phyloP scores from a whole-genome alignment of 2,113 vertebrate genomes.

The Festucalex cinctus region DNA sequence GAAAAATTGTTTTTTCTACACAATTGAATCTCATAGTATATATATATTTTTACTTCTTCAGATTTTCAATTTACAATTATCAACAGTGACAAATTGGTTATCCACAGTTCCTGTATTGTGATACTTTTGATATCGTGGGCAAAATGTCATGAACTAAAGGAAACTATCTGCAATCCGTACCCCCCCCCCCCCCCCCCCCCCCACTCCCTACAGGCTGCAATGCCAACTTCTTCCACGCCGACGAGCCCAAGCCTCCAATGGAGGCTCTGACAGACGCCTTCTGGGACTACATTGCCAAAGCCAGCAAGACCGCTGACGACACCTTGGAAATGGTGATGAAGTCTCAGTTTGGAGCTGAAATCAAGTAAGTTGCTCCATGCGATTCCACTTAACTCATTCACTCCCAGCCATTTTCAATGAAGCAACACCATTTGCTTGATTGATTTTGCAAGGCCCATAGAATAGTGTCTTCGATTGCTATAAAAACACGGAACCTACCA shows the following conservation, averaged over 20 bases:
- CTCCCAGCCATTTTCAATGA: no score
- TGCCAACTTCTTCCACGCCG: constrained; percentile 71
- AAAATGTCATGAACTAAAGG: not conserved
- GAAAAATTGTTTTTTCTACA: no score
- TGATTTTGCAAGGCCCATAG: no score
- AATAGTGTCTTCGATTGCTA: no score
- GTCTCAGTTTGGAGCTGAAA: constrained; percentile 68
- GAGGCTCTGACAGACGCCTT: constrained; percentile 73
- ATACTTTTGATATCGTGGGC: not conserved
- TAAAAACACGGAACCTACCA: no score
- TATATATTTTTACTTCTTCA: no score
- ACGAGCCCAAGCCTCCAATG: constrained; percentile 71
- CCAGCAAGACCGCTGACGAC: constrained; percentile 72
- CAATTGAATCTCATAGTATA: no score
- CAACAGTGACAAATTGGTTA: no score
- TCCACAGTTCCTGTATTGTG: no score
- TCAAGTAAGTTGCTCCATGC: constrained; percentile 64
- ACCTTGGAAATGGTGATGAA: constrained; percentile 72
- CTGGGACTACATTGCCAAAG: constrained; percentile 75
- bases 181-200: not conserved
- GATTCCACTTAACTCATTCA: not conserved
- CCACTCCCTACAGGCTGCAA: constrained; percentile 60
- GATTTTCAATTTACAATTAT: no score
- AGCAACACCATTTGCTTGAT: no score
- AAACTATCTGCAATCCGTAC: not conserved